A percentile compares a stretch with the other conserved stretches of the same genome.
These are phyloP conservation scores for Synodontis membranacea DNA, from an alignment of 2,113 vertebrate species.

Conservation along the genomic window DNA sequence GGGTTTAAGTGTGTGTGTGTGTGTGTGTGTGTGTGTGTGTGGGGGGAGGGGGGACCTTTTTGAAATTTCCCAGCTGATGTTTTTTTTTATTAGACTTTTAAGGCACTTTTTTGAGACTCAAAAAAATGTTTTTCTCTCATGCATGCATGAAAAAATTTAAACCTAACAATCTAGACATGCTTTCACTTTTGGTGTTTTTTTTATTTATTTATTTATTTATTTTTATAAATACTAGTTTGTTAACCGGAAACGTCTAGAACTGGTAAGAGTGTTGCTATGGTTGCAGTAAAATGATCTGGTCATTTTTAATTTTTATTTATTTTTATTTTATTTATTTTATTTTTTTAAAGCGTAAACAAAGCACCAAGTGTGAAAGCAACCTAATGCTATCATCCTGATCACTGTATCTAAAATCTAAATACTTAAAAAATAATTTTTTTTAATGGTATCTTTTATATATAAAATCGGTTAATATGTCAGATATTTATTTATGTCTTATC, in stretches of 20 bases:
- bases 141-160: background rate
- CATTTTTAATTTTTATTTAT: background rate
- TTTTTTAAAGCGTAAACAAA: background rate
- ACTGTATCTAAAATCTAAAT: background rate
- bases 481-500: constrained; percentile 27
- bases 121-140: background rate
- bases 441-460: too few relatives aligned
- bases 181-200: background rate
- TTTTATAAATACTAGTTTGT: too few relatives aligned
- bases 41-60: background rate
- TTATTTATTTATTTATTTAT: background rate
- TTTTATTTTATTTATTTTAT: background rate
- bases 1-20: background rate
- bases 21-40: background rate
- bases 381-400: too few relatives aligned
- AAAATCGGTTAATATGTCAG: background rate
- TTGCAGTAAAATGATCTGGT: background rate
- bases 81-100: background rate
- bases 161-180: background rate
- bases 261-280: background rate
- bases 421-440: too few relatives aligned
- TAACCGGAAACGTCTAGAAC: background rate
- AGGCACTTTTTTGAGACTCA: background rate
- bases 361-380: background rate
- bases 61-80: background rate